Base-by-base conservation (phyloP, 2,888 invertebrate species). In the Aproaerema taeniolella region DNA sequence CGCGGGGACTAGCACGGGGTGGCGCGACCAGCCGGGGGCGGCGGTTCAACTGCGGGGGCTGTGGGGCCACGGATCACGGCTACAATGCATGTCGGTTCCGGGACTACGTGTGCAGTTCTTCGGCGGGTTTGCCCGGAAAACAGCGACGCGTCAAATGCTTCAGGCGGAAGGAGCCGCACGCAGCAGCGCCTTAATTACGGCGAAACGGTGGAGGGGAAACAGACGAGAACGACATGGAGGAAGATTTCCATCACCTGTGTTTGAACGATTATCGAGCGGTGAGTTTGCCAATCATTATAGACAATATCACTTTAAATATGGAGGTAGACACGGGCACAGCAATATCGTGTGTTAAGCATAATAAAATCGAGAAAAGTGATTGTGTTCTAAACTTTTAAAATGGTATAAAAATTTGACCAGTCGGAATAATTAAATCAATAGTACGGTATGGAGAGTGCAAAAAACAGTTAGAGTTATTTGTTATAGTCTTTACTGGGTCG, bases 91-190 rank as follows among this genome's bases (percentile, higher is more conserved):
- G 47, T 13, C 30, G 45, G 4, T 47, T 45, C 28, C 36, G 14
- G 6, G 17, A 39, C 0, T 45, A 33, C 12, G 34, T 16, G 6
- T 50, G 47, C 28, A 42, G 39, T 1, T 28, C 24, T 50, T 7
- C 39, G 42, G 20, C 39, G 45, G 1, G 43, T 45, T 4, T 48
- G 48, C 10, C 38, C 39, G 1, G 16, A 39, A 1, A 13, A 32
- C 6, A 8, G 11, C 13, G 30, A n/a, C 2, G 1, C 12, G 12
- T n/a, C n/a, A n/a, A 20, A 20, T 8, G 20, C 8, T 20, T 8
- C 20, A 8, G 20, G 20, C 5, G 20, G n/a, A n/a, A n/a, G n/a
- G n/a, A n/a, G n/a, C n/a, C n/a, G n/a, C n/a, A n/a, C 10, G 17
- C 12, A 12, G 26, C 7, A 11, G 17, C 8, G 3, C 24, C 13